Conservation (phyloP, 2,797 vertebrate species). For the Helostoma temminkii region DNA sequence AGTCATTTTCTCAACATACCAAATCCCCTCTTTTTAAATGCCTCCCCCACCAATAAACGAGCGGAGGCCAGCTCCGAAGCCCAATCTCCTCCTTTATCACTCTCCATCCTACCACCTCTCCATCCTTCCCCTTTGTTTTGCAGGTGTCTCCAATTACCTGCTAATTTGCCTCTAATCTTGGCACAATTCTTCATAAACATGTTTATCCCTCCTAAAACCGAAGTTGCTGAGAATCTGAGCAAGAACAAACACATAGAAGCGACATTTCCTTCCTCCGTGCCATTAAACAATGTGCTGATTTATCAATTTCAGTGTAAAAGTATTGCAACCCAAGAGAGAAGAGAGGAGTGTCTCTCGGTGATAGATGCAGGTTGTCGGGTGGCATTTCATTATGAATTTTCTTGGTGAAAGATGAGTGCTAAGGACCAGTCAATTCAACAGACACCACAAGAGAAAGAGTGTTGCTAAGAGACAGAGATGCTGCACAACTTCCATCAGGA, state of each 20-base stretch:
- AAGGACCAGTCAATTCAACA: slow-evolving; percentile 94
- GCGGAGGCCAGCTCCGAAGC: slow-evolving; percentile 84
- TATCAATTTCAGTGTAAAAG: slow-evolving; percentile 82
- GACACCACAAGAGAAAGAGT: slow-evolving; percentile 91
- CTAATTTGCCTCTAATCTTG: slow-evolving; percentile 84
- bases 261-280: slow-evolving; percentile 30
- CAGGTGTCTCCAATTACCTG: slow-evolving; percentile 91
- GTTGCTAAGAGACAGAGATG: slow-evolving; percentile 99
- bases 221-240: slow-evolving; percentile 38
- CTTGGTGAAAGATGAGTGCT: slow-evolving; percentile 96
- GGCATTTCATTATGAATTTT: slow-evolving; percentile 96
- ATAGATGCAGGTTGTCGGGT: slow-evolving; percentile 93
- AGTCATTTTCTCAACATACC: slow-evolving; percentile 87
- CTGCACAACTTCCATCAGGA: slow-evolving; percentile 96
- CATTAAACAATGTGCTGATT: slow-evolving; percentile 84
- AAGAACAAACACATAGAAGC: slow-evolving; percentile 23
- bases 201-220: slow-evolving; percentile 46
- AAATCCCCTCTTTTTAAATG: slow-evolving; percentile 81
- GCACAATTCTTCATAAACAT: slow-evolving; percentile 72
- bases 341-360: slow-evolving; percentile 79
- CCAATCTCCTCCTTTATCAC: slow-evolving; percentile 75
- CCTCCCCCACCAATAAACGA: slow-evolving; percentile 84
- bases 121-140: slow-evolving; percentile 85
- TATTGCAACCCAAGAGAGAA: slow-evolving; percentile 40
- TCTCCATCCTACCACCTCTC: slow-evolving; percentile 82